A percentile compares a stretch with the other conserved stretches of the same genome.
Conservation (phyloP, 1,140 invertebrate species). For the Pararge aegeria region DNA sequence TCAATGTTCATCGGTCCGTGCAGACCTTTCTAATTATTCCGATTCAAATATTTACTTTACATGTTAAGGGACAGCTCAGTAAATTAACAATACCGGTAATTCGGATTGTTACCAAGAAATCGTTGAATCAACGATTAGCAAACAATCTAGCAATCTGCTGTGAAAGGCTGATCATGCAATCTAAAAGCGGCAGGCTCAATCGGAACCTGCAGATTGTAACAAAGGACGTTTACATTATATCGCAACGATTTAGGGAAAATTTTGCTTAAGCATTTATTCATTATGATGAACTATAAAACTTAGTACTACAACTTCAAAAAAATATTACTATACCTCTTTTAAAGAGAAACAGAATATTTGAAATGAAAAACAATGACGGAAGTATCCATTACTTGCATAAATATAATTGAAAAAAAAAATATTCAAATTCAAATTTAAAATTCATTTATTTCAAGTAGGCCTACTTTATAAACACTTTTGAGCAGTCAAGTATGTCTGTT, state of each 20-base stretch:
- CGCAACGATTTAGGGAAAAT: neutral
- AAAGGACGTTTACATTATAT: neutral
- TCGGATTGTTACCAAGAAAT: constrained; percentile 1
- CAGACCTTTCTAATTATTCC: constrained; percentile 2
- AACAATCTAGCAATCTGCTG: neutral
- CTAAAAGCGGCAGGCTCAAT: neutral
- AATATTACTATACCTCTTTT: too few species aligned
- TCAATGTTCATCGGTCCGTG: neutral
- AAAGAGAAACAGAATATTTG: too few species aligned
- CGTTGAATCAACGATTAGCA: neutral
- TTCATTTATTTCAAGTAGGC: too few species aligned
- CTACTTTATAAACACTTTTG: too few species aligned
- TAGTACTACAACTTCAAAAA: too few species aligned
- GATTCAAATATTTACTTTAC: constrained; percentile 1
- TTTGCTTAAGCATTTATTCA: too few species aligned
- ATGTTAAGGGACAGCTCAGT: neutral
- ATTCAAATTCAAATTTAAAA: too few species aligned
- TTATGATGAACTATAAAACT: too few species aligned
- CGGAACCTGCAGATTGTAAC: neutral
- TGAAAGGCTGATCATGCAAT: constrained; percentile 6
- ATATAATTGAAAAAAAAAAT: too few species aligned
- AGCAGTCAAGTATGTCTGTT: too few species aligned
- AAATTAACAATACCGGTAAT: neutral
- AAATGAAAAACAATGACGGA: too few species aligned
- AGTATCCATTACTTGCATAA: too few species aligned